Evolutionary conservation across 2,113 vertebrate genomes (phyloP).

Genomic region (Merops nubicus): DNA sequence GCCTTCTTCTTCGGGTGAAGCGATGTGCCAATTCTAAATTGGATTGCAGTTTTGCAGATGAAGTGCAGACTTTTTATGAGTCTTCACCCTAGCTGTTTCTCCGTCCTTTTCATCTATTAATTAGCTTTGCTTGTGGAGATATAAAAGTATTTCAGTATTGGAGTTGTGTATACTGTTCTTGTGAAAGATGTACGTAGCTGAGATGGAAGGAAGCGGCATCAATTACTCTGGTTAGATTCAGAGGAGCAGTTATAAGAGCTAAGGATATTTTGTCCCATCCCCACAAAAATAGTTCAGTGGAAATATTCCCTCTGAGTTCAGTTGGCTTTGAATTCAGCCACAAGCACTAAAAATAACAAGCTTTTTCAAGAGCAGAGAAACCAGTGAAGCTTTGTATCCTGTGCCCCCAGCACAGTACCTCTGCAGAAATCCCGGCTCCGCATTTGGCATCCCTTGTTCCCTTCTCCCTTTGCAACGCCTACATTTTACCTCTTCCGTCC

Average conservation of each 20-base stretch:
- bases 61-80: background rate
- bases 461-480: background rate
- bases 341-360: conserved; percentile 56
- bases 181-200: background rate
- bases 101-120: background rate
- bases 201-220: background rate
- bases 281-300: conserved; percentile 44
- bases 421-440: background rate
- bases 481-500: background rate
- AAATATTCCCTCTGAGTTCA: conserved; percentile 41
- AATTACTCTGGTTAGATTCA: background rate
- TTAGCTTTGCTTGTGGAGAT: background rate
- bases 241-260: background rate
- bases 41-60: conserved; percentile 3
- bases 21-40: conserved; percentile 4
- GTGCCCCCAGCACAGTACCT: background rate
- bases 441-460: background rate
- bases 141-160: background rate
- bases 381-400: conserved; percentile 19
- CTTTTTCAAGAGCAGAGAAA: conserved; percentile 32
- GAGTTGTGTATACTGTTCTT: background rate
- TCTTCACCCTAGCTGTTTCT: background rate
- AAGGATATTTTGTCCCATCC: conserved; percentile 7
- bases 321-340: background rate
- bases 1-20: background rate